Percentiles rank a stretch among this genome's conserved stretches.
phyloP scores from a whole-genome alignment of 2,797 vertebrate genomes.

The Pagetopsis macropterus region DNA sequence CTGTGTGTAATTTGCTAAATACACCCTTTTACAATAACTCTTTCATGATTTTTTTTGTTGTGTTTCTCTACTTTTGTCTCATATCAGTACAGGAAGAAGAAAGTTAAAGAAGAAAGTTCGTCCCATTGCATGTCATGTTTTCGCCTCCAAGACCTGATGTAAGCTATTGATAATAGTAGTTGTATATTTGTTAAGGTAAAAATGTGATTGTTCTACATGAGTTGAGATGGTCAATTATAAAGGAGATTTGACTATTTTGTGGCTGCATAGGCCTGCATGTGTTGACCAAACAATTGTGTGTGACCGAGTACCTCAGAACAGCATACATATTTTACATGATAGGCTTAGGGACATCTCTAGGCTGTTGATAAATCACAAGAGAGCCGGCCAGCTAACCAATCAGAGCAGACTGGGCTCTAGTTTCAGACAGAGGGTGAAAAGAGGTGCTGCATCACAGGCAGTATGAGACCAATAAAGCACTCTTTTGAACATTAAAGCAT shows the following conservation, averaged over 20 bases:
- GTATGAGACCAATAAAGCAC: no score
- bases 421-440: no score
- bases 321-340: no score
- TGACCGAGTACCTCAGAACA: not conserved
- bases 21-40: not conserved
- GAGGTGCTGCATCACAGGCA: no score
- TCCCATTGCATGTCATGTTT: conserved; percentile 10
- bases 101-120: conserved; percentile 8
- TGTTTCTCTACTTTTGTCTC: not conserved
- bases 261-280: not conserved
- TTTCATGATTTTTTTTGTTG: not conserved
- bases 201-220: not conserved
- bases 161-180: conserved; percentile 1
- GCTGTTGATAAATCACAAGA: no score
- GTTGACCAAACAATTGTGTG: not conserved
- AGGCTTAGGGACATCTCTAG: no score
- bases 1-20: conserved; percentile 1
- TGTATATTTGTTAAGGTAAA: not conserved
- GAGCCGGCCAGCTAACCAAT: no score
- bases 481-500: no score
- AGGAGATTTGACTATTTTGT: not conserved
- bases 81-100: no score
- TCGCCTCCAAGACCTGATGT: not conserved
- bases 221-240: not conserved
- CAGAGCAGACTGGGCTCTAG: no score